Evolutionary conservation across 2,888 invertebrate genomes (phyloP), one percentile per base, ranked within the genome.

Genomic region (Herminia tarsipennalis): DNA sequence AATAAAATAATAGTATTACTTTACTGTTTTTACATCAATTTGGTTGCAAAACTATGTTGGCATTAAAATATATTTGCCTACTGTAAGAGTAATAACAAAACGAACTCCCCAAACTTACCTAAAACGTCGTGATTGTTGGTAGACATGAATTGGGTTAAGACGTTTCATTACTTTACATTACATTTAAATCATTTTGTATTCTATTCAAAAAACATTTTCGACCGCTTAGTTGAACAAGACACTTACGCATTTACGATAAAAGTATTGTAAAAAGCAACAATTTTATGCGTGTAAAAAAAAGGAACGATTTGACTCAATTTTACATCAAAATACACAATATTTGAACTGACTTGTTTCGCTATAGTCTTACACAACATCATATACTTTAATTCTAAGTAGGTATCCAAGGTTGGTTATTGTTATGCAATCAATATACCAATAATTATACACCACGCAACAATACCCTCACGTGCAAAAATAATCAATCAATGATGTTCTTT

Each of bases 281-380:
- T 43, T 44, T 41, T 48, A 39, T 44, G 51, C n/a, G 27, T 33
- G 34, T 62, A 46, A 47, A 56, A 51, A 51, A 36, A 42, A 57
- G 41, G 30, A 44, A n/a, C n/a, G 25, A 47, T 49, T 42, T 42
- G 24, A 48, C 14, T 32, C 24, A 43, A 46, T 49, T 52, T 56
- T 40, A 48, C 58, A 57, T 41, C 44, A 47, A 52, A 62, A 43
- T 56, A 56, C 45, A 50, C 34, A 45, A 14, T 43, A 36, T 62
- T 43, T 42, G 41, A 56, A 46, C 41, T 18, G 39, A 48, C 52
- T 52, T 29, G 37, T 38, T 34, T 48, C 35, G 41, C 36, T 43
- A 50, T 24, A 28, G 34, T 50, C 49, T 42, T 43, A 44, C 41
- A 38, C 40, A 42, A 53, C 10, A 16, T n/a, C n/a, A n/a, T n/a